These are phyloP conservation scores for Cavia porcellus DNA, from an alignment of 2,113 vertebrate species.

Conservation along the genomic window DNA sequence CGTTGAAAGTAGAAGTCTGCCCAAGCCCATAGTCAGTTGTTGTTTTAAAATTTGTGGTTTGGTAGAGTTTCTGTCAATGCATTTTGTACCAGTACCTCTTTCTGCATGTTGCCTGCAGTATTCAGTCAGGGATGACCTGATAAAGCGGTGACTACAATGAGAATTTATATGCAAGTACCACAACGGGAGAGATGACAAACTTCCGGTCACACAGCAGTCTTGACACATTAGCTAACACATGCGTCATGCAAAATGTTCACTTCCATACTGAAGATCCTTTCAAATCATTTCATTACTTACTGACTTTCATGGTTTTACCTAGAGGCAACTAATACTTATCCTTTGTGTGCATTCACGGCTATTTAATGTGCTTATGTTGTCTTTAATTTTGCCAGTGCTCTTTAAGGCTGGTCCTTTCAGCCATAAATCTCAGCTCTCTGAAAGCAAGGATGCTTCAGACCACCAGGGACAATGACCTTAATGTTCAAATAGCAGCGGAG, in stretches of 20 bases:
- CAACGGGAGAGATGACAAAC: neutral
- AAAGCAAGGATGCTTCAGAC: neutral
- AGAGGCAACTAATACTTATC: neutral
- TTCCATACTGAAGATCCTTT: neutral
- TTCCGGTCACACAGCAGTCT: conserved; percentile 15
- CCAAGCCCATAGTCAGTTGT: neutral
- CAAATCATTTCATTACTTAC: conserved; percentile 15
- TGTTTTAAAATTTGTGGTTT: neutral
- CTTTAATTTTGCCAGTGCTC: conserved; percentile 4
- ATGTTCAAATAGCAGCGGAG: neutral
- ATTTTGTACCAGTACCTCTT: conserved; percentile 82
- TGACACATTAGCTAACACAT: conserved; percentile 13
- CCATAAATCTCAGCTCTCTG: conserved; percentile 24
- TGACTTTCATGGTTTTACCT: conserved; percentile 47
- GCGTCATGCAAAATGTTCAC: conserved; percentile 71
- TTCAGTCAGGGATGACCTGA: conserved; percentile 78
- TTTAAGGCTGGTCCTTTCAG: neutral
- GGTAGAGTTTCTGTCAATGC: conserved; percentile 87
- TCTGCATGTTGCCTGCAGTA: conserved; percentile 61
- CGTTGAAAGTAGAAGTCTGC: conserved; percentile 23
- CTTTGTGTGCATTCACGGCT: neutral
- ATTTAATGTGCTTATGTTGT: neutral
- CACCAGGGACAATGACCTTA: neutral
- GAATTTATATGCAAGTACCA: conserved; percentile 62
- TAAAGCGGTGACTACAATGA: conserved; percentile 68